Percentiles rank a stretch among this genome's conserved stretches.
These are phyloP conservation scores for Rhinophrynus dorsalis DNA, from an alignment of 2,797 vertebrate genomes.

Conservation along the genomic window DNA sequence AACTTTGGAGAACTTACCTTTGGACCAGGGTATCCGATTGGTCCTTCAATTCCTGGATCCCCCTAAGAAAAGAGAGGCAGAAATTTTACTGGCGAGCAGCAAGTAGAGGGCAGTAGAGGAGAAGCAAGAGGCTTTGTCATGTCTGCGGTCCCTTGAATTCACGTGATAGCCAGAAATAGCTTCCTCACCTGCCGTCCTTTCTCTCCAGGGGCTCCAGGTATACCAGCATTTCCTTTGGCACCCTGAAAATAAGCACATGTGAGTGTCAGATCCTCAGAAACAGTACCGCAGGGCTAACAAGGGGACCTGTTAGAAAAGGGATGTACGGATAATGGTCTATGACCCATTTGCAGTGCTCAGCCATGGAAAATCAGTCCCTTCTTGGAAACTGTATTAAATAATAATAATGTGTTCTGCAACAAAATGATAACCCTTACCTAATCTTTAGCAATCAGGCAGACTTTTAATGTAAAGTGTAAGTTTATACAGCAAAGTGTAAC, in stretches of 20 bases:
- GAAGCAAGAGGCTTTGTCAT: neutral
- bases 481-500: too few relatives aligned
- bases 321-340: too few relatives aligned
- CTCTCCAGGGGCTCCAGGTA: conserved; percentile 77
- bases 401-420: too few relatives aligned
- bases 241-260: conserved; percentile 70
- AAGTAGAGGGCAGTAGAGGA: neutral
- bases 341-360: too few relatives aligned
- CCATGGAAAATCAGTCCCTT: too few relatives aligned
- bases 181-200: conserved; percentile 73
- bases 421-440: too few relatives aligned
- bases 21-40: conserved; percentile 81
- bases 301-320: too few relatives aligned
- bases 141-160: neutral
- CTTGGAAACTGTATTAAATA: too few relatives aligned
- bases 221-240: conserved; percentile 89
- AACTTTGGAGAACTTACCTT: conserved; percentile 70
- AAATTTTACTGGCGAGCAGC: neutral
- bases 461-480: too few relatives aligned
- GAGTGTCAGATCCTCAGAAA: neutral
- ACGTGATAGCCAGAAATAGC: neutral
- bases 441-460: too few relatives aligned
- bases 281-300: too few relatives aligned
- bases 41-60: conserved; percentile 88
- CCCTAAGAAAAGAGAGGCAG: conserved; percentile 66